Percentiles rank a stretch among this genome's conserved stretches.
These are phyloP conservation scores for Grallaria varia DNA, from an alignment of 2,113 vertebrate species.

Conservation along the genomic window DNA sequence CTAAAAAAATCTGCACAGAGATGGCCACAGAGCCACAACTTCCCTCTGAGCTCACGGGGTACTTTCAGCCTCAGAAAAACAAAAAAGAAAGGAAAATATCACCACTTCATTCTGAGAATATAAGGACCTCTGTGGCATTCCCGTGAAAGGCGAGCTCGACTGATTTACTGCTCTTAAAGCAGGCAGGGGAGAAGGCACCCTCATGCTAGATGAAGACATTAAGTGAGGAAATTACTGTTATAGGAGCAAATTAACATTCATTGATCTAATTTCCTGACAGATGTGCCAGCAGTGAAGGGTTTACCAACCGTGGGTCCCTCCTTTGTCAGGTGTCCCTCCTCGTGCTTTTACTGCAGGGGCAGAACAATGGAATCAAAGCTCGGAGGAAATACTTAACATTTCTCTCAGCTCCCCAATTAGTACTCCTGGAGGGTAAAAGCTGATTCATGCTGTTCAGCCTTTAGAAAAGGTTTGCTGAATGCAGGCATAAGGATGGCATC, in stretches of 20 bases:
- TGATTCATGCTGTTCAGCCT: neutral
- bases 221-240: neutral
- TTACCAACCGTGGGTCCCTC: neutral
- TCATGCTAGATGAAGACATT: neutral
- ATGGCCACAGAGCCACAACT: neutral
- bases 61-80: neutral
- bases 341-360: neutral
- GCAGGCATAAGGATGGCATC: neutral
- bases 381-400: neutral
- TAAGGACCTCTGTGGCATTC: neutral
- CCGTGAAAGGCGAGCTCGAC: neutral
- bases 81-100: neutral
- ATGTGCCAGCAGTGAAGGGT: neutral
- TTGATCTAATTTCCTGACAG: constrained; percentile 8
- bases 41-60: neutral
- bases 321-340: neutral
- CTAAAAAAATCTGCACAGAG: neutral
- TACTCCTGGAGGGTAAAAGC: neutral
- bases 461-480: neutral
- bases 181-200: neutral
- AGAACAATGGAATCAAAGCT: neutral
- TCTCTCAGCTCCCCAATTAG: neutral
- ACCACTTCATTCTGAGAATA: neutral
- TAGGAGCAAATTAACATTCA: constrained; percentile 5
- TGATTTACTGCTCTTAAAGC: neutral